A percentile compares a stretch with the other conserved stretches of the same genome.
Evolutionary conservation across 2,113 vertebrate genomes (phyloP).

Genomic region (Galemys pyrenaicus): DNA sequence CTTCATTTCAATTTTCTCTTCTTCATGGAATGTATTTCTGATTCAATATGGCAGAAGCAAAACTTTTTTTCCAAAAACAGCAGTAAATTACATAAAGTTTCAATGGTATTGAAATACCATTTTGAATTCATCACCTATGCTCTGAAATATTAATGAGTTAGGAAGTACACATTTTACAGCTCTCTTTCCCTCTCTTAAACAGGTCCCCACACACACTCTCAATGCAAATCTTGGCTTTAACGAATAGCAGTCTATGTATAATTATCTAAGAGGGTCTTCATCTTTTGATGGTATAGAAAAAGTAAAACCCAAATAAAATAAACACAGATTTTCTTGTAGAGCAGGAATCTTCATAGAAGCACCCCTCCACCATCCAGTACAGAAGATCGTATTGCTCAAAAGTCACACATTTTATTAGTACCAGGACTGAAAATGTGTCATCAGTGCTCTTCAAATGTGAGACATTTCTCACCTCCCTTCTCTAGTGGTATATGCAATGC

Average conservation of each 20-base stretch:
- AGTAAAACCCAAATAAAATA: not conserved
- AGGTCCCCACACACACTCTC: not conserved
- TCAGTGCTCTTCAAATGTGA: not conserved
- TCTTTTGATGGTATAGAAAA: not conserved
- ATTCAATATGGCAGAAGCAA: not conserved
- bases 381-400: not conserved
- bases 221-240: not conserved
- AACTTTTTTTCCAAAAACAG: not conserved
- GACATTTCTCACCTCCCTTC: not conserved
- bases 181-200: not conserved
- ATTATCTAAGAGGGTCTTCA: not conserved
- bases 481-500: not conserved
- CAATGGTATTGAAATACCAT: not conserved
- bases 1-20: not conserved
- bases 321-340: not conserved
- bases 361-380: fast-evolving
- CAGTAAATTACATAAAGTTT: not conserved
- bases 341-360: not conserved
- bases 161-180: not conserved
- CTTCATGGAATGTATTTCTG: not conserved
- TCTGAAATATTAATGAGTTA: not conserved
- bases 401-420: not conserved
- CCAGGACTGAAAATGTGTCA: not conserved
- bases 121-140: not conserved
- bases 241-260: not conserved